phyloP scores from a whole-genome alignment of 1,140 invertebrate species.

The Macrotrachela quadricornifera region DNA sequence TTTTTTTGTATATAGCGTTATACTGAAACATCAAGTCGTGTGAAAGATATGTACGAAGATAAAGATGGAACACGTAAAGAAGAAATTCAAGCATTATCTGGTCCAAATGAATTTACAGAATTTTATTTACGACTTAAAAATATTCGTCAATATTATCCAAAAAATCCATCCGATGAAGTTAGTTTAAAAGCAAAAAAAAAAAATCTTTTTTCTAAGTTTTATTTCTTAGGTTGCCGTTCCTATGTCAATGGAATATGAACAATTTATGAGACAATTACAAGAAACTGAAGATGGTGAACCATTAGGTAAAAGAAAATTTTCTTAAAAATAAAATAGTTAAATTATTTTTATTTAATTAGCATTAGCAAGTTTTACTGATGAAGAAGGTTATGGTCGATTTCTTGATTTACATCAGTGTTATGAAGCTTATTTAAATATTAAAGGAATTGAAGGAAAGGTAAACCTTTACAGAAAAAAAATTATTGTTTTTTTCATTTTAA shows the following conservation, averaged over 20 bases:
- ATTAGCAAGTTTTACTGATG: conserved; percentile 58
- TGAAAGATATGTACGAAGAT: too few species aligned
- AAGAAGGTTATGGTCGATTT: conserved; percentile 97
- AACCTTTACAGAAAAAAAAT: too few species aligned
- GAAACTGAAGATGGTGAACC: conserved; percentile 54
- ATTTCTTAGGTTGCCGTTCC: conserved; percentile 47
- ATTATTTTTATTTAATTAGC: conserved; percentile 11
- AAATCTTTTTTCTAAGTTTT: background rate
- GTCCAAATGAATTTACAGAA: conserved; percentile 91
- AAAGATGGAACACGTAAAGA: conserved; percentile 59
- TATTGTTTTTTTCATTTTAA: conserved; percentile 2
- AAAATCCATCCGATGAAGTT: conserved; percentile 59
- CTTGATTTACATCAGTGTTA: conserved; percentile 93
- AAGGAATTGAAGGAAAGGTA: conserved; percentile 67
- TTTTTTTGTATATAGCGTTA: too few species aligned
- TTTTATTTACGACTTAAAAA: conserved; percentile 51
- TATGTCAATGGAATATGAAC: conserved; percentile 89
- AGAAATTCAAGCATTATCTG: conserved; percentile 74
- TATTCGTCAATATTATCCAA: background rate
- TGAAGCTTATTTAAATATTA: conserved; percentile 83
- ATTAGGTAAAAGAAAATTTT: background rate
- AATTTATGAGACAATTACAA: conserved; percentile 64
- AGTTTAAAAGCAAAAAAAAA: too few species aligned
- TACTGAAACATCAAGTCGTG: too few species aligned
- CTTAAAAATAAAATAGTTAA: background rate